A percentile compares a stretch with the other conserved stretches of the same genome.
Evolutionary conservation across 2,888 invertebrate genomes (phyloP).

Genomic region (Clunio marinus): DNA sequence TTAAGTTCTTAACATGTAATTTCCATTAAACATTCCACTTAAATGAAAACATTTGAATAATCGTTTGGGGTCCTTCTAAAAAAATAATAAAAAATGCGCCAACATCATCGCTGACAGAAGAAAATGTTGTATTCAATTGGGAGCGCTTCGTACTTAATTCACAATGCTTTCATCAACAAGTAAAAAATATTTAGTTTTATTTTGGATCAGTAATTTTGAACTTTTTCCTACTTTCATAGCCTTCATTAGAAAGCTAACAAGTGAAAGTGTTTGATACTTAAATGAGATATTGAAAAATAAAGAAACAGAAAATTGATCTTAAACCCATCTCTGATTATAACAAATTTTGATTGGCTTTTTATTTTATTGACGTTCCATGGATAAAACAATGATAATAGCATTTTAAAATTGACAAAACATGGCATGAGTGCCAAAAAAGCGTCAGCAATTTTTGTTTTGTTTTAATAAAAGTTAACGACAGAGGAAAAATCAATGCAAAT

Average conservation of each 20-base stretch:
- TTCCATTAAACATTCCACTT: conserved; percentile 35
- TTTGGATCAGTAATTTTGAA: background rate
- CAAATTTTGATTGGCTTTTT: background rate
- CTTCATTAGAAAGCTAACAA: background rate
- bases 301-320: background rate
- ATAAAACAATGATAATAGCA: conserved; percentile 21
- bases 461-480: conserved; percentile 33
- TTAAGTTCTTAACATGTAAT: conserved; percentile 36
- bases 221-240: background rate
- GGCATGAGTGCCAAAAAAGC: conserved; percentile 3
- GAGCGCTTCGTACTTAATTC: background rate
- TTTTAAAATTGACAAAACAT: conserved; percentile 29
- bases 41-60: conserved; percentile 36
- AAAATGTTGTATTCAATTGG: background rate
- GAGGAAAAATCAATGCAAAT: conserved; percentile 24
- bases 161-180: background rate
- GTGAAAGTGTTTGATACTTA: background rate
- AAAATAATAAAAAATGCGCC: background rate
- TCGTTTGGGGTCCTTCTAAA: conserved; percentile 1
- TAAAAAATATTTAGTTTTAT: background rate
- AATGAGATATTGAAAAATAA: background rate
- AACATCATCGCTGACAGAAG: conserved; percentile 2
- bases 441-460: conserved; percentile 10
- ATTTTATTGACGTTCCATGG: background rate
- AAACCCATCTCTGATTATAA: background rate